Evolutionary conservation across 2,888 invertebrate genomes (phyloP).

Genomic region (Lochmaea capreae): DNA sequence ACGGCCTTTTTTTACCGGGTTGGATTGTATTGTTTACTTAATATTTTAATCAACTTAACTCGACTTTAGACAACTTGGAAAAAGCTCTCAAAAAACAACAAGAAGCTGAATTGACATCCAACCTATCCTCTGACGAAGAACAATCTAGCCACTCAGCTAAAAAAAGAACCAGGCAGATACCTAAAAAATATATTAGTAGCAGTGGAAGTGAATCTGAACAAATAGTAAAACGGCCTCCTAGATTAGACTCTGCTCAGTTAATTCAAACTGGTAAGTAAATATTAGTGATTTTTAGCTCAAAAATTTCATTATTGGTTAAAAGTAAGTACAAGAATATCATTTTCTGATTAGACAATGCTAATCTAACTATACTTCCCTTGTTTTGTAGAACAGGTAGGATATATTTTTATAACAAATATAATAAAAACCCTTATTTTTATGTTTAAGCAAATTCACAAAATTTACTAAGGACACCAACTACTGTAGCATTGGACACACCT

Average conservation of each 20-base stretch:
- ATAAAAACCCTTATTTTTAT: slow-evolving; percentile 1
- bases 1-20: neutral
- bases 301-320: no score
- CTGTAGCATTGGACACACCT: neutral
- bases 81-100: neutral
- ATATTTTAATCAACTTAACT: slow-evolving; percentile 1
- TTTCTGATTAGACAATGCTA: neutral
- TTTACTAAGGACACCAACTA: slow-evolving; percentile 1
- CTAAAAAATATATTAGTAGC: slow-evolving; percentile 2
- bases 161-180: slow-evolving; percentile 1
- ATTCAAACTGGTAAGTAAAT: no score
- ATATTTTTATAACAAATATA: neutral
- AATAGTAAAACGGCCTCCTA: no score
- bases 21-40: no score
- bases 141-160: slow-evolving; percentile 4
- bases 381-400: slow-evolving; percentile 3
- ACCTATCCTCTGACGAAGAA: neutral
- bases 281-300: no score
- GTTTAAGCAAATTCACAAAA: no score
- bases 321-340: no score
- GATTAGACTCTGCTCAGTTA: no score
- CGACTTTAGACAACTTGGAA: slow-evolving; percentile 1
- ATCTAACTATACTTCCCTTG: slow-evolving; percentile 1
- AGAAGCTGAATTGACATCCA: neutral
- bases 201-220: no score